Evolutionary conservation across 2,888 invertebrate species (phyloP), one percentile per base, ranked within the genome.

Genomic region (Plebejus melissa): DNA sequence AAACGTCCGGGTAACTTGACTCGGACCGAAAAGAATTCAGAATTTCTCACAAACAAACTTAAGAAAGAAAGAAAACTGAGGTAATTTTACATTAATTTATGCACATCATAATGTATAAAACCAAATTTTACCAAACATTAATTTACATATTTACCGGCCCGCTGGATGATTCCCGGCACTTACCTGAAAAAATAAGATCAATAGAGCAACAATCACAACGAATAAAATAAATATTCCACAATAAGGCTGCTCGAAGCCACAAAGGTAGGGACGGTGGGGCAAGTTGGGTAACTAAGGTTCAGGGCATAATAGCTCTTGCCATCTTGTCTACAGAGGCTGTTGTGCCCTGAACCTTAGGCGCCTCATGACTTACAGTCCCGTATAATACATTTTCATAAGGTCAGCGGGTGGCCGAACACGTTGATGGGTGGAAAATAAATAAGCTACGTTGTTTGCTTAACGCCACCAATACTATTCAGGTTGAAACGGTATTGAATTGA

Each of bases 161-260:
- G 28, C 22, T 0, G 50, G 72, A 54, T 54, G 54, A 72, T 54
- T 32, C 28, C 54, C 16, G 28, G 22, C 22, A 54, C 72, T 72
- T 50, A 72, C 72, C 72, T 72, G 72, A 72, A 72, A 72, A 72
- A 72, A 72, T 54, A 72, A 72, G 72, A 72, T 72, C 72, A 72
- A 72, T 72, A 72, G 28, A 71, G 28, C 71, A 71, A 72, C 72
- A 50, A 50, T 71, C 72, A 28, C 46, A 50, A 28, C 46, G 72
- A 72, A 28, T 28, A 4, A 13, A 71, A 50, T 72, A 72, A 72
- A 50, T 72, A 72, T 72, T 54, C 32, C 32, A n/a, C 50, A 50
- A 54, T 32, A 50, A 36, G 32, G 54, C 72, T 54, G 11, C 6
- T 22, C 46, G 28, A 50, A 32, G 32, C 28, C 32, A 54, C 72